These are phyloP conservation scores for Cheilinus undulatus DNA, from an alignment of 2,113 vertebrate genomes.

Conservation along the genomic window DNA sequence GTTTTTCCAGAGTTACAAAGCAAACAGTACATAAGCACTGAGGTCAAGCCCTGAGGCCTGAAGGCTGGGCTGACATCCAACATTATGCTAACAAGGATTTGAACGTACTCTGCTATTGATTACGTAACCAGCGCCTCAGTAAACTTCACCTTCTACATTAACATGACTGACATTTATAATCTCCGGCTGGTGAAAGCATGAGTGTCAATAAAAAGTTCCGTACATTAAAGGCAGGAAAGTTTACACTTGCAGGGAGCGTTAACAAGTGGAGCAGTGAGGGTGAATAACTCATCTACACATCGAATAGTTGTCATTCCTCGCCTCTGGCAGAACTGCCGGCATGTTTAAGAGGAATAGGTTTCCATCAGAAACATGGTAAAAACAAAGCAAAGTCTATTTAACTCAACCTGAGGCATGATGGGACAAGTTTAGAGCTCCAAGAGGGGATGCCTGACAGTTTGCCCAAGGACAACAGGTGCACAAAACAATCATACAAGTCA, in stretches of 20 bases:
- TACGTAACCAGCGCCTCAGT: conserved; percentile 42
- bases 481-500: neutral
- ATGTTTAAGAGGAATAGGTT: conserved; percentile 11
- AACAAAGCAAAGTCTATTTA: conserved; percentile 7
- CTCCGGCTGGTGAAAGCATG: conserved; percentile 26
- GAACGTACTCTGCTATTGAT: conserved; percentile 38
- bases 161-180: conserved; percentile 28
- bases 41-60: conserved; percentile 22
- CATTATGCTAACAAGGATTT: conserved; percentile 33
- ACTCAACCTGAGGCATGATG: conserved; percentile 14
- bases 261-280: conserved; percentile 2
- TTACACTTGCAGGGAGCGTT: neutral
- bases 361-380: conserved; percentile 1
- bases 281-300: conserved; percentile 20
- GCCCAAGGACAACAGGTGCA: conserved; percentile 60
- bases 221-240: conserved; percentile 41
- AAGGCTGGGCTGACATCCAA: conserved; percentile 38
- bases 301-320: conserved; percentile 38
- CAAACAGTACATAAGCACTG: conserved; percentile 11
- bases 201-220: conserved; percentile 66
- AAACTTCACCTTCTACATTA: conserved; percentile 45
- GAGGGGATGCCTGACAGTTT: conserved; percentile 19
- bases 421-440: conserved; percentile 35
- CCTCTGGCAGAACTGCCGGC: conserved; percentile 30
- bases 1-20: conserved; percentile 14